Base-by-base conservation (phyloP, 1,140 invertebrate genomes). In the Papilio dardanus region DNA sequence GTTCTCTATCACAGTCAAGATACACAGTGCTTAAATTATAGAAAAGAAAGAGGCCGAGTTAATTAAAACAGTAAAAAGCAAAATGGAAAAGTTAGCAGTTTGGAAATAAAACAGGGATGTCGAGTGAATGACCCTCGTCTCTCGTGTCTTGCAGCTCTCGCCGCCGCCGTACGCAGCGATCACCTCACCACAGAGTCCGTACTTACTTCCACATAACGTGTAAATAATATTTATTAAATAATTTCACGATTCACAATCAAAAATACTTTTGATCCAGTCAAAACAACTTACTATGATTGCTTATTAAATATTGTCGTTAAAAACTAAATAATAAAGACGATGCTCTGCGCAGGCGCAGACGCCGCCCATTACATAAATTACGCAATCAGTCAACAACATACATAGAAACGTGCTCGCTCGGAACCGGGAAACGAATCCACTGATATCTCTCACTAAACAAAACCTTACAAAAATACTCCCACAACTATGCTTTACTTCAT, bases 271-370 rank as follows among this genome's bases (percentile, higher is more conserved):
- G 86, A 88, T 87, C 86, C 84, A 86, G 86, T 87, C 84, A 87
- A 87, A 87, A 84, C 68, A 76, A 68, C 46, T 74, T 54, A 78
- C 76, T 80, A 69, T 71, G 74, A 82, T 83, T 79, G 77, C 75
- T 78, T 80, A 80, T 76, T 69, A 82, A 76, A 80, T 75, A 77
- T 77, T 76, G 74, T 37, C 50, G 71, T 76, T 77, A 76, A 82
- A 86, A 81, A 90, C 95, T 95, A 95, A 93, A 96, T 95, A 79
- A 77, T 79, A 76, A 82, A 76, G 74, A 77, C 68, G 76, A 80
- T 73, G 76, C 24, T 28, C 21, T 30, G 54, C 21, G 21, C 75
- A 84, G n/a, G n/a, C n/a, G n/a, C n/a, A n/a, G n/a, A 86, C 83
- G 85, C 77, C 75, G 80, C 80, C 80, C 82, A 83, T 84, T 85